Evolutionary conservation across 2,888 invertebrate genomes (phyloP), one percentile per base, ranked within the genome.

Genomic region (Agelastica alni): DNA sequence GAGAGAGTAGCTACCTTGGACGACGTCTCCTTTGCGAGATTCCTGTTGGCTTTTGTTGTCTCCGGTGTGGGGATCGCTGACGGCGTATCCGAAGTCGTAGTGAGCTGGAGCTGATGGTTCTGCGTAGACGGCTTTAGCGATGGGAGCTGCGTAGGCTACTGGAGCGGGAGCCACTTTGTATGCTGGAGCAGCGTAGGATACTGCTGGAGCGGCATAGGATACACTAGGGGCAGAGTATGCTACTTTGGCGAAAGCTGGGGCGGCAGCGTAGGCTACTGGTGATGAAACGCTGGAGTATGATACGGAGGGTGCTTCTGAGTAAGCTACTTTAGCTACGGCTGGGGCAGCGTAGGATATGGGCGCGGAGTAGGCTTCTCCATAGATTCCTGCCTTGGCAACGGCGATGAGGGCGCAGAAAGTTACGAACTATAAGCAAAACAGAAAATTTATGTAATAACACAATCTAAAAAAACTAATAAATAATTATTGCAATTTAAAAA

Each of bases 41-140:
- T 85, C 85, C 62, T 83, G 83, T 74, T 85, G 85, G 12, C 74
- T 75, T 73, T 81, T 81, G 73, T 79, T 77, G 75, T 81, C 81
- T 78, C 64, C 80, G 49, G 80, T 80, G 53, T 66, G 65, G 37
- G 67, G 67, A 56, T 66, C 66, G 55, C 53, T 66, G 16, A 66
- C 65, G 49, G 64, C 45, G 52, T 67, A 67, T 39, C 66, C 67
- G 52, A 64, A 67, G 17, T 67, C 65, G 59, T 67, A 67, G 42
- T 66, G 59, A 17, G 65, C 67, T 36, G 67, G 67, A 17, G 67
- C 61, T 12, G 49, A 47, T 9, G 63, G 56, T 54, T 68, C 61
- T 20, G 66, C 63, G 17, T 60, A 54, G 36, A 64, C 51, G 34
- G 63, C 64, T 44, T 65, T 60, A 3, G 64, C 74, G 26, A 72